Base-by-base conservation (phyloP, 2,888 invertebrate genomes). In the Actias luna region DNA sequence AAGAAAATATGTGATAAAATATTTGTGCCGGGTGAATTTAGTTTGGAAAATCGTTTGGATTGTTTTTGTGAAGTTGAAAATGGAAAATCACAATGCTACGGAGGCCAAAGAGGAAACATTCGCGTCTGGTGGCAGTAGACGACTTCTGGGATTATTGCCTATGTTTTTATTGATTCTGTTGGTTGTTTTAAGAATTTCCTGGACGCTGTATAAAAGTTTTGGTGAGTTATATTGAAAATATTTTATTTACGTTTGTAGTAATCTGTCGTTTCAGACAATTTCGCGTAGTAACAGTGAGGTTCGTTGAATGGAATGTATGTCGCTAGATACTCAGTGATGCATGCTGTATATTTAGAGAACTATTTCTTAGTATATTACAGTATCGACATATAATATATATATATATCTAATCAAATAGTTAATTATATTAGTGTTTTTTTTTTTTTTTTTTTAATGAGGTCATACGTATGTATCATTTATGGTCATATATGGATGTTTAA, bases 141-240 rank as follows among this genome's bases (percentile, higher is more conserved):
- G 71, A 65, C 60, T 82, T 27, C 61, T 82, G 10, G 80, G 80
- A 2, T 63, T 89, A 0, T 64, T 88, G 52, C 89, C 89, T 0
- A 77, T 89, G 69, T 78, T 88, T 55, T 65, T 88, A 59, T 72
- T 89, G 39, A 69, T 88, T 29, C 64, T 85, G 2, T 77, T 89
- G 0, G 79, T 89, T 31, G 75, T 90, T 8, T 64, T 84, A 59
- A 82, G 87, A 70, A 78, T 88, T 64, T 77, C 88, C 5, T 89
- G 86, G 77, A 78, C 87, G 0, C 58, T 89, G 0, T 88, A 83
- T 63, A 87, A 82, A 72, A 82, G 77, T 63, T 78, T 79, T 18
- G 84, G 87, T 86, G 62, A 86, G 86, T 78, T 14, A 27, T 66
- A 60, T 4, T 25, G 31, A 4, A 58, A 7, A 42, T 42, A 8